Conservation (phyloP, 2,888 invertebrate species). For the Alviniconcha strummeri region DNA sequence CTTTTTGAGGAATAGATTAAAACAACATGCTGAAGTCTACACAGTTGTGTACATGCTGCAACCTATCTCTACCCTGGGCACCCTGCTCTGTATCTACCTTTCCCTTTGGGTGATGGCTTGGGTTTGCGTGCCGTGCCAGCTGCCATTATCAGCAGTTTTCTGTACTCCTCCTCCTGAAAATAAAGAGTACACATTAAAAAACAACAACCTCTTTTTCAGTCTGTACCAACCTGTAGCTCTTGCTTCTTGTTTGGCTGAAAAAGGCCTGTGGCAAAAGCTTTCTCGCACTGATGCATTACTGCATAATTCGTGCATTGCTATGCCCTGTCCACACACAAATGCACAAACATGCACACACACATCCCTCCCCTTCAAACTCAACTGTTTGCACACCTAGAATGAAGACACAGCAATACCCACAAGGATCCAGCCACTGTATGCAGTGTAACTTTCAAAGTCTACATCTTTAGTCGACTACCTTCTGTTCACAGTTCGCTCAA, state of each 20-base stretch:
- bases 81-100: neutral
- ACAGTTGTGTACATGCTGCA: no score
- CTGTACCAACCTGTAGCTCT: neutral
- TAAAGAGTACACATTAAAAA: neutral
- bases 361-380: neutral
- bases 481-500: no score
- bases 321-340: neutral
- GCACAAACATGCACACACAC: neutral
- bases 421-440: no score
- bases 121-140: conserved; percentile 4
- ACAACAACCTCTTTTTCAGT: neutral
- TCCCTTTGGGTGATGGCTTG: conserved; percentile 15
- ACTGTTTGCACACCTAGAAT: neutral
- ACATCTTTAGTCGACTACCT: no score
- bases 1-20: no score
- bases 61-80: no score
- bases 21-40: no score
- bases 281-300: no score
- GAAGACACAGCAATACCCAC: neutral
- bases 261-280: neutral
- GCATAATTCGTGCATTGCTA: neutral
- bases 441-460: no score
- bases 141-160: conserved; percentile 6
- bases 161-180: conserved; percentile 28
- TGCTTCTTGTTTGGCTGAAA: neutral